Base-by-base conservation (phyloP, 1,140 invertebrate genomes). In the Pseudomyrmex sp. region DNA sequence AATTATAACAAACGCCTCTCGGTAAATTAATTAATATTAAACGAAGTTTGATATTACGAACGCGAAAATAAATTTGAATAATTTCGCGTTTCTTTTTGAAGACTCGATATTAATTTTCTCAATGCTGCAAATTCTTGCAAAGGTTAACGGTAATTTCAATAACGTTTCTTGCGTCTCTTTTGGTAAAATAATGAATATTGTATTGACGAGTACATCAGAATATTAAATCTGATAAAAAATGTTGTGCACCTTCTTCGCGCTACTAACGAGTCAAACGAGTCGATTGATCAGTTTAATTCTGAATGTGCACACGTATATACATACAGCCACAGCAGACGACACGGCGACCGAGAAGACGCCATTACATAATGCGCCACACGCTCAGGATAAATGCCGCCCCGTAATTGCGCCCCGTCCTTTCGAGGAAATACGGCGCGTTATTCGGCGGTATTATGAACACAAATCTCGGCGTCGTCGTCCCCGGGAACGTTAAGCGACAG, bases 401-500 rank as follows among this genome's bases (percentile, higher is more conserved):
- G 59, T 80, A 80, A 80, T 80, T 80, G 76, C 76, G 50, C 35
- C 0, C 54, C 44, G 66, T 72, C 66, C 44, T 61, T 72, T 59
- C 35, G 10, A 54, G 76, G 26, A 79, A 79, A 79, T 79, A 58
- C 76, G 76, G 15, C 52, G 65, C 75, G 44, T 79, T 79, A 79
- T 69, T 69, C 75, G 52, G 20, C 35, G 52, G 52, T 70, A 79
- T 79, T 79, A 79, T 79, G 65, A 79, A 70, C 76, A 79, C 76
- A 79, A 79, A 79, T 79, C 75, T 77, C 35, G 35, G 63, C 76
- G 76, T 79, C 76, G 52, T 59, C 75, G 35, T 1, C 35, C 58
- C 20, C 65, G 76, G 35, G 65, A 79, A 79, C 69, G 76, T 70
- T 79, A 69, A 79, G 20, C 76, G 20, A 79, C 56, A 70, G 76